These are phyloP conservation scores for Atrina japonica DNA, from an alignment of 2,888 invertebrate species.

Conservation along the genomic window DNA sequence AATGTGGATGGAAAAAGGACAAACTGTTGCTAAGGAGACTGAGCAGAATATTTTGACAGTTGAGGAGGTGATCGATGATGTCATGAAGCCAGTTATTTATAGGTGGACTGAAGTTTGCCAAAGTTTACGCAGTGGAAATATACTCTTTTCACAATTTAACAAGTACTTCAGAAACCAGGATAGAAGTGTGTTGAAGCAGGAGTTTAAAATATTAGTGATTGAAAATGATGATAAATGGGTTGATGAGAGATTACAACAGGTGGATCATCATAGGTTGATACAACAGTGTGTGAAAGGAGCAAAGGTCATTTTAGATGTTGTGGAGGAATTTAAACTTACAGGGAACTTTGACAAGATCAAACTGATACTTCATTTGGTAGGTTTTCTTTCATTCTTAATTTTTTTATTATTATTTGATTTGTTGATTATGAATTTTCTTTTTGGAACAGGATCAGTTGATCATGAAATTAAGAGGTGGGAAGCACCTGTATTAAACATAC, in stretches of 20 bases:
- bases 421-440: too few species aligned
- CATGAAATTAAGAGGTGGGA: too few species aligned
- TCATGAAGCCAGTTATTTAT: conserved; percentile 16
- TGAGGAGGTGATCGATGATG: conserved; percentile 11
- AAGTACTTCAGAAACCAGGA: conserved; percentile 20
- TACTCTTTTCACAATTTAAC: conserved; percentile 31
- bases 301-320: conserved; percentile 34
- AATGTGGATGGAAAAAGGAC: conserved; percentile 26
- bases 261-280: conserved; percentile 28
- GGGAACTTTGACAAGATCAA: conserved; percentile 41
- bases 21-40: conserved; percentile 1
- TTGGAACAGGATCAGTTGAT: too few species aligned
- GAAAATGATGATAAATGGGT: conserved; percentile 24
- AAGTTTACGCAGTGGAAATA: conserved; percentile 21
- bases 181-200: conserved; percentile 3
- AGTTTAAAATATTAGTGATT: conserved; percentile 11
- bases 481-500: too few species aligned
- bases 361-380: conserved; percentile 32
- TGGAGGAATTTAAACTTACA: conserved; percentile 24
- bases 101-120: conserved; percentile 17
- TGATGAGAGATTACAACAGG: conserved; percentile 29
- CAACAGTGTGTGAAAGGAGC: conserved; percentile 40
- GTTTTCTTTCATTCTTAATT: conserved; percentile 1
- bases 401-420: neutral
- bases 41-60: neutral